Conservation (phyloP, 1,140 invertebrate species). For the Camponotus pennsylvanicus region DNA sequence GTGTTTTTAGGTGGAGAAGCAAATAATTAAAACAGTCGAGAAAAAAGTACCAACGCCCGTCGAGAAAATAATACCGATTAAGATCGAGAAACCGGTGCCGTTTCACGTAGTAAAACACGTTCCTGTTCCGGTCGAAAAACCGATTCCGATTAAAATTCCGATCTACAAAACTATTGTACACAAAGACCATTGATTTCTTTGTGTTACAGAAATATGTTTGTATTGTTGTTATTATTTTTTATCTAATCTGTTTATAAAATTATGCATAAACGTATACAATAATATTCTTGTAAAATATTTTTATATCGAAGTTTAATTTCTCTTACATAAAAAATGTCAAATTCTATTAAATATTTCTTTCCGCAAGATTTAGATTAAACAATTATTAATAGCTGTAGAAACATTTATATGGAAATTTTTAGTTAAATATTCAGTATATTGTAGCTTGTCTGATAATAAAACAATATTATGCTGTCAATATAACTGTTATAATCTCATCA, state of each 20-base stretch:
- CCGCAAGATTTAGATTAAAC: background rate
- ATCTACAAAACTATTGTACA: conserved; percentile 80
- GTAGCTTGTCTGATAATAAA: background rate
- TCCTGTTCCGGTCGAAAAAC: conserved; percentile 84
- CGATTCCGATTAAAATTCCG: conserved; percentile 82
- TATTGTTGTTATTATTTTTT: conserved; percentile 3
- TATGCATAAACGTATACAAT: too few relatives aligned
- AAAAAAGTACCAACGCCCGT: conserved; percentile 80
- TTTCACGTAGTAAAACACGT: conserved; percentile 85
- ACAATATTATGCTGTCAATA: too few relatives aligned
- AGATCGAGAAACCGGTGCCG: conserved; percentile 86
- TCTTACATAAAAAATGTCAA: background rate
- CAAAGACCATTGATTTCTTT: conserved; percentile 58
- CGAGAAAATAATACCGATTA: conserved; percentile 79
- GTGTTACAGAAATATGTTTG: background rate
- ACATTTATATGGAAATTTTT: background rate
- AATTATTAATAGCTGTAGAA: background rate
- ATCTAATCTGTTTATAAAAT: background rate
- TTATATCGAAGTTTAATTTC: background rate
- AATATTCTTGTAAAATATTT: background rate
- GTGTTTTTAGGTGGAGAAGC: conserved; percentile 81
- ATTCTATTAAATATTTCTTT: background rate
- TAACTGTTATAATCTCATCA: background rate
- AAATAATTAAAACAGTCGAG: conserved; percentile 85
- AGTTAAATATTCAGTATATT: background rate